These are phyloP conservation scores for Pterobdella sp. DNA, from an alignment of 2,888 invertebrate genomes.

Conservation along the genomic window DNA sequence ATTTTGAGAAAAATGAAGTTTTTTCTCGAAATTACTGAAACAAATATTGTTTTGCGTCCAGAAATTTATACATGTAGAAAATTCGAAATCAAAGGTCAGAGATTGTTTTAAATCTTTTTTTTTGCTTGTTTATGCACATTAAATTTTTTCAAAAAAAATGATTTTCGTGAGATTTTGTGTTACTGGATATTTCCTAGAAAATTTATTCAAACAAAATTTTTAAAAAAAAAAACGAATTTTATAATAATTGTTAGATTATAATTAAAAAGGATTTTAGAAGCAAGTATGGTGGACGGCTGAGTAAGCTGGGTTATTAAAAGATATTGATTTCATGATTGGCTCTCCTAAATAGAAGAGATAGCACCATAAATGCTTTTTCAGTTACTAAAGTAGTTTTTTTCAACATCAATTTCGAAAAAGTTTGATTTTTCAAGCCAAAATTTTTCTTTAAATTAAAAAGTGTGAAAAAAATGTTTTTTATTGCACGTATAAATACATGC, in stretches of 20 bases:
- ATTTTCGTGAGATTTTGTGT: neutral
- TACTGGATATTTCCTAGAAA: neutral
- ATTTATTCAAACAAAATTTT: neutral
- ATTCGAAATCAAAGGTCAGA: neutral
- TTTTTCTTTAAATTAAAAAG: too few relatives aligned
- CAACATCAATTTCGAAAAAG: too few relatives aligned
- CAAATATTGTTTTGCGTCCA: neutral
- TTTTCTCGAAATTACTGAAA: too few relatives aligned
- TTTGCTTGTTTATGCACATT: neutral
- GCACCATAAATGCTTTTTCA: too few relatives aligned
- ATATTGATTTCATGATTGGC: conserved; percentile 10
- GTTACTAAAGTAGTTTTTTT: too few relatives aligned
- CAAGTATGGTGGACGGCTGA: neutral
- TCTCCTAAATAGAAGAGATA: neutral
- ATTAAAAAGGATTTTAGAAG: neutral
- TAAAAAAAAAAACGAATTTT: neutral
- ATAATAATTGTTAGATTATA: neutral
- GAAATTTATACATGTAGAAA: neutral
- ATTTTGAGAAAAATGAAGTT: too few relatives aligned
- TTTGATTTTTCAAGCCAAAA: too few relatives aligned
- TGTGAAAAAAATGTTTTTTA: too few relatives aligned
- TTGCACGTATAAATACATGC: too few relatives aligned
- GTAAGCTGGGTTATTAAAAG: neutral
- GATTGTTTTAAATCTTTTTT: neutral
- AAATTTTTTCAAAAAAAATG: neutral